Evolutionary conservation across 2,888 invertebrate genomes (phyloP).

Genomic region (Brachycybe producta): DNA sequence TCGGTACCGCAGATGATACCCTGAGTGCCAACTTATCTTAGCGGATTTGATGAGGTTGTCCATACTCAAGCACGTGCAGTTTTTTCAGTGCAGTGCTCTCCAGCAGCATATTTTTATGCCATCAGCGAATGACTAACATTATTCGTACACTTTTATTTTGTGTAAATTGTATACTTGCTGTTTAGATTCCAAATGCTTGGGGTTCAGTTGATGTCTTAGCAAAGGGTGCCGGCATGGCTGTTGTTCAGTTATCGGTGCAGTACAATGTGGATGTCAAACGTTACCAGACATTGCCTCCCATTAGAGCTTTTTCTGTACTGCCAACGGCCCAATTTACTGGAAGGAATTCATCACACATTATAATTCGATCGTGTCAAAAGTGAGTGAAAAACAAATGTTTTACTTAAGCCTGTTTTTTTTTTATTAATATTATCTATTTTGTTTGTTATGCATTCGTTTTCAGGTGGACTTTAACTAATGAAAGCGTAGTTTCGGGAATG

Average conservation of each 20-base stretch:
- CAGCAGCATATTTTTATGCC: too few relatives aligned
- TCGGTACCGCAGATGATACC: too few relatives aligned
- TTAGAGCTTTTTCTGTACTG: constrained; percentile 60
- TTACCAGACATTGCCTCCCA: constrained; percentile 73
- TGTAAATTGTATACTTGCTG: too few relatives aligned
- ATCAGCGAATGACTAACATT: too few relatives aligned
- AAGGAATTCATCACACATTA: constrained; percentile 84
- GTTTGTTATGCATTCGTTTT: too few relatives aligned
- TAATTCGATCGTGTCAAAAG: constrained; percentile 75
- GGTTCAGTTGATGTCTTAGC: constrained; percentile 87
- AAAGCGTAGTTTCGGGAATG: constrained; percentile 74
- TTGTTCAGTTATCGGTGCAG: constrained; percentile 82
- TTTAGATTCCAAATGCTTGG: constrained; percentile 81
- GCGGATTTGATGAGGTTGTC: too few relatives aligned
- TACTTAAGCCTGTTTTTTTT: background rate
- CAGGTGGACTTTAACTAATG: constrained; percentile 64
- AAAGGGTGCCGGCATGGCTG: constrained; percentile 84
- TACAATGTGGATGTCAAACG: constrained; percentile 75
- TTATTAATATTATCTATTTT: background rate
- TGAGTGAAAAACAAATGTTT: constrained; percentile 32
- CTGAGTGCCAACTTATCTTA: too few relatives aligned
- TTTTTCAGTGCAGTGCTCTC: too few relatives aligned
- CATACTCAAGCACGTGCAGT: too few relatives aligned
- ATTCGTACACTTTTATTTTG: too few relatives aligned
- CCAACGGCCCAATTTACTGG: constrained; percentile 66